A percentile compares a stretch with the other conserved stretches of the same genome.
phyloP scores from a whole-genome alignment of 2,113 vertebrate genomes.

The Epinephelus moara region DNA sequence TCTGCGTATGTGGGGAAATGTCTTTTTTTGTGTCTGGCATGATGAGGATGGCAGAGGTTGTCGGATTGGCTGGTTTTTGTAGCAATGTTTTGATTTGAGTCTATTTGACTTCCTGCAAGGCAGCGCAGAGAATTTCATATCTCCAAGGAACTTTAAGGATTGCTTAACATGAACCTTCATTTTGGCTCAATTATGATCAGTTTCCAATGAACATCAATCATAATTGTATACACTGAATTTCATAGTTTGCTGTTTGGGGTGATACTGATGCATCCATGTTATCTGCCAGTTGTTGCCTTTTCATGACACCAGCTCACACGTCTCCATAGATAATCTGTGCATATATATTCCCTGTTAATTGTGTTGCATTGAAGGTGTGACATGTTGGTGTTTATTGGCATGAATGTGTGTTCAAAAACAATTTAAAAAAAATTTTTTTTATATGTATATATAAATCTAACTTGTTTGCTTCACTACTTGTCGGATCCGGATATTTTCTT shows the following conservation, averaged over 20 bases:
- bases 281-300: neutral
- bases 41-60: neutral
- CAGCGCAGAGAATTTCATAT: neutral
- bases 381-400: neutral
- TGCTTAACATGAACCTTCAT: conserved; percentile 23
- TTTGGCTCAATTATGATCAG: conserved; percentile 7
- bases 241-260: neutral
- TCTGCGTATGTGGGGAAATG: conserved; percentile 25
- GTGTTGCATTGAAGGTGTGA: neutral
- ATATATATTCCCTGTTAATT: neutral
- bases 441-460: neutral
- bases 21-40: conserved; percentile 20
- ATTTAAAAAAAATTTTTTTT: no score
- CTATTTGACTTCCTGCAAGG: neutral
- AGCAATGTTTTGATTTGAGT: neutral
- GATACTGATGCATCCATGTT: accelerated
- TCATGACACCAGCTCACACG: neutral
- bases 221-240: neutral
- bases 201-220: neutral
- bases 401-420: neutral
- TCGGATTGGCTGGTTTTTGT: conserved; percentile 3
- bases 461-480: neutral
- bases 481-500: neutral
- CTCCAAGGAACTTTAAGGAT: conserved; percentile 11
- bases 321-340: neutral